A percentile compares a stretch with the other conserved stretches of the same genome.
Evolutionary conservation across 1,140 invertebrate genomes (phyloP).

Genomic region (Epicauta chinensis): DNA sequence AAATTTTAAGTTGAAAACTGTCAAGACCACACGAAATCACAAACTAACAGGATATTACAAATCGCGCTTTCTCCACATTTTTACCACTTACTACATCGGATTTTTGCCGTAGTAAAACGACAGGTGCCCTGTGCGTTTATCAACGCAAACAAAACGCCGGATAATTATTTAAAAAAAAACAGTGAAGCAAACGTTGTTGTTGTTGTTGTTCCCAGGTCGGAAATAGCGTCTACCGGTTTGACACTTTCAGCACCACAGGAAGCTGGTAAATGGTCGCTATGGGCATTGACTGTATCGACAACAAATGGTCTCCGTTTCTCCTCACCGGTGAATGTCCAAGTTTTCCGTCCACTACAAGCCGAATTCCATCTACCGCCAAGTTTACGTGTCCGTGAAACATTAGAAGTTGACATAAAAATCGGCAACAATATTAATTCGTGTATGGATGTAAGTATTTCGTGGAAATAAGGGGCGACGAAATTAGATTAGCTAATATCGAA

Average conservation of each 20-base stretch:
- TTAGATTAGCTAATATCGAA: no score
- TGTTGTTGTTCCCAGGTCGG: slow-evolving; percentile 30
- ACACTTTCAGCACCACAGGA: slow-evolving; percentile 50
- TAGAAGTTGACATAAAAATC: slow-evolving; percentile 59
- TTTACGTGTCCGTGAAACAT: slow-evolving; percentile 52
- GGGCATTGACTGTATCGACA: slow-evolving; percentile 48
- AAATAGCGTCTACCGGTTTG: slow-evolving; percentile 46
- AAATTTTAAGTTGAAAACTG: slow-evolving; percentile 17
- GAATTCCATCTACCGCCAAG: slow-evolving; percentile 51
- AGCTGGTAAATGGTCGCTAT: slow-evolving; percentile 54
- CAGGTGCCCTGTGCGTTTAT: not conserved
- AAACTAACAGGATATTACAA: slow-evolving; percentile 14
- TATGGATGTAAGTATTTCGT: slow-evolving; percentile 53
- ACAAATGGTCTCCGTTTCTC: slow-evolving; percentile 49
- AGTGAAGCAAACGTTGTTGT: not conserved
- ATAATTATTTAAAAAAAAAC: no score
- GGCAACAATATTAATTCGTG: slow-evolving; percentile 59
- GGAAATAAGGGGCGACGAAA: not conserved
- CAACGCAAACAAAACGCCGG: no score
- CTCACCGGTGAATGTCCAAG: slow-evolving; percentile 47
- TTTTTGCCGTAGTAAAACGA: no score
- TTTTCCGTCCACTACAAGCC: slow-evolving; percentile 53
- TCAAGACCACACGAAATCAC: slow-evolving; percentile 8
- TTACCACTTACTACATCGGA: no score
- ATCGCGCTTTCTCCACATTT: not conserved